Evolutionary conservation across 2,113 vertebrate species (phyloP).

Genomic region (Tretioscincus oriximinensis): DNA sequence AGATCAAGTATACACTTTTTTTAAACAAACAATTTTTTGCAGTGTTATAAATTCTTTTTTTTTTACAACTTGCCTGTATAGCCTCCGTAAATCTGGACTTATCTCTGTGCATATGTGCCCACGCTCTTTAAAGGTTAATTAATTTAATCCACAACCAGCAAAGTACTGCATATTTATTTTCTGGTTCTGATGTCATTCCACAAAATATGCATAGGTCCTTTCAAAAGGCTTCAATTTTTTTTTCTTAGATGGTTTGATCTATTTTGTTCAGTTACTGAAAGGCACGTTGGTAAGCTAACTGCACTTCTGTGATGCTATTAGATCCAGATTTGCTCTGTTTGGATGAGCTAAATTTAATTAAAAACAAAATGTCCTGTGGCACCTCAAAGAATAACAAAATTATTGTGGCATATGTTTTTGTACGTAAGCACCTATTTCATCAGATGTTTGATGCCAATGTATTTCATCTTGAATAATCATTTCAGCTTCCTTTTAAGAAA

Average conservation of each 20-base stretch:
- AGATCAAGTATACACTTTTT: no score
- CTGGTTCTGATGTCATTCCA: not conserved
- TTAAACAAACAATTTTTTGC: no score
- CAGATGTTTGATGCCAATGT: not conserved
- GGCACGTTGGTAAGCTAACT: not conserved
- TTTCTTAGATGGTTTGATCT: not conserved
- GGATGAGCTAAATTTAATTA: conserved; percentile 10
- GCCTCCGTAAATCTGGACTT: no score
- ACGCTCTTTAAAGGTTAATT: not conserved
- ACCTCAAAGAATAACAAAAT: not conserved
- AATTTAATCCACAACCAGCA: not conserved
- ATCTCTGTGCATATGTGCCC: no score
- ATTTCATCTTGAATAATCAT: conserved; percentile 12
- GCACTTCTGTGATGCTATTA: not conserved
- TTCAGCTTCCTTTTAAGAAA: not conserved
- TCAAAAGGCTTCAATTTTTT: not conserved
- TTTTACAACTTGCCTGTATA: no score
- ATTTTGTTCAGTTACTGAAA: not conserved
- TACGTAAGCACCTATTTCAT: not conserved
- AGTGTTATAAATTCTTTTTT: no score
- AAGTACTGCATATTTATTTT: not conserved
- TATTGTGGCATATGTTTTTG: conserved; percentile 1
- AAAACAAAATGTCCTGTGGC: conserved; percentile 22
- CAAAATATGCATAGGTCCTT: not conserved
- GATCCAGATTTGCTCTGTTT: conserved; percentile 13